These are phyloP conservation scores for Carassius carassius DNA, from an alignment of 2,113 vertebrate species.

Conservation along the genomic window DNA sequence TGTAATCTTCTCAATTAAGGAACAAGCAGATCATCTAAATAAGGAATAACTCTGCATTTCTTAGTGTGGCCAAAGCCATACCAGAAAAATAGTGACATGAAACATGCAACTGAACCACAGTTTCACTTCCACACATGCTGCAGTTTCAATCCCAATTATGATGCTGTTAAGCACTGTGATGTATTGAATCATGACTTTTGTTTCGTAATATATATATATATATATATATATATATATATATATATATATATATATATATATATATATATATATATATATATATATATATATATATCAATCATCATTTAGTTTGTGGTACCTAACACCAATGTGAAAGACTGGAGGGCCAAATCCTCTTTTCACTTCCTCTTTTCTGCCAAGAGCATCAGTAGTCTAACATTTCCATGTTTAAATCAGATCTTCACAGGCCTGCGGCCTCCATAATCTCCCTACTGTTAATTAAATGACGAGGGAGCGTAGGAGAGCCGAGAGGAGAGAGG, in stretches of 20 bases:
- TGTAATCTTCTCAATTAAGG: not conserved
- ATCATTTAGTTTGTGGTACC: not conserved
- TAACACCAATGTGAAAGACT: not conserved
- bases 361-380: not conserved
- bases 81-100: not conserved
- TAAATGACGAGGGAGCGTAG: conserved; percentile 45
- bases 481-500: conserved; percentile 15
- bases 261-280: too few species aligned
- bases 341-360: not conserved
- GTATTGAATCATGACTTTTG: not conserved
- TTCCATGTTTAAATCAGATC: conserved; percentile 56
- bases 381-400: conserved; percentile 25
- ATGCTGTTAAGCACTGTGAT: not conserved
- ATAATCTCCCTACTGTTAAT: conserved; percentile 56
- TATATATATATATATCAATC: too few species aligned
- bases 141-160: not conserved
- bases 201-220: not conserved
- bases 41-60: not conserved
- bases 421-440: conserved; percentile 35
- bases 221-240: too few species aligned
- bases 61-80: not conserved
- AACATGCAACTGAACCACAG: not conserved
- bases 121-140: not conserved
- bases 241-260: too few species aligned
- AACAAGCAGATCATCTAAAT: not conserved